phyloP scores from a whole-genome alignment of 2,113 vertebrate species.

The Otocyon megalotis region DNA sequence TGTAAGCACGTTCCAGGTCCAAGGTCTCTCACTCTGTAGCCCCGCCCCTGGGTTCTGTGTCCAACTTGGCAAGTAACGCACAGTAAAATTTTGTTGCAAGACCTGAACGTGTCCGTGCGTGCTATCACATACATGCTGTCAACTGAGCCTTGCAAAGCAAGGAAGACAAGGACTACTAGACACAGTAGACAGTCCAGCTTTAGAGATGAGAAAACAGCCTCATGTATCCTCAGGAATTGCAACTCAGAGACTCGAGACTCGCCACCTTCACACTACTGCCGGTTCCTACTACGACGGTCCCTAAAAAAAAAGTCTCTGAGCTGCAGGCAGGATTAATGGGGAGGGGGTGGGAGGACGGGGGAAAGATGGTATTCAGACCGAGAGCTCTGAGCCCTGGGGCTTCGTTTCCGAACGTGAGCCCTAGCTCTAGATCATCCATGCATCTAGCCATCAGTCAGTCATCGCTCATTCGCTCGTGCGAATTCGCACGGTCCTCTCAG shows the following conservation, averaged over 20 bases:
- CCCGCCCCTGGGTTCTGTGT: neutral
- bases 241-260: neutral
- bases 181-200: neutral
- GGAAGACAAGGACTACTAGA: neutral
- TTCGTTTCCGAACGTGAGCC: neutral
- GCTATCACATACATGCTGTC: neutral
- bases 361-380: neutral
- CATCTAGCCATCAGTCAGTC: neutral
- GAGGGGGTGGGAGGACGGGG: too few species aligned
- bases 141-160: neutral
- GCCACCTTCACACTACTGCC: neutral
- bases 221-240: neutral
- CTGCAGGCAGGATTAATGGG: too few species aligned
- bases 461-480: neutral
- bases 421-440: neutral
- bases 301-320: neutral
- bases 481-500: neutral
- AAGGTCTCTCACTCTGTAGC: neutral
- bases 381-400: neutral
- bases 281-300: neutral
- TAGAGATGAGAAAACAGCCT: neutral
- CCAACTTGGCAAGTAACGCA: neutral
- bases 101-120: neutral
- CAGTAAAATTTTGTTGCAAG: neutral
- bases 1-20: neutral